Conservation (phyloP, 1,140 invertebrate genomes). For the Tribolium madens region DNA sequence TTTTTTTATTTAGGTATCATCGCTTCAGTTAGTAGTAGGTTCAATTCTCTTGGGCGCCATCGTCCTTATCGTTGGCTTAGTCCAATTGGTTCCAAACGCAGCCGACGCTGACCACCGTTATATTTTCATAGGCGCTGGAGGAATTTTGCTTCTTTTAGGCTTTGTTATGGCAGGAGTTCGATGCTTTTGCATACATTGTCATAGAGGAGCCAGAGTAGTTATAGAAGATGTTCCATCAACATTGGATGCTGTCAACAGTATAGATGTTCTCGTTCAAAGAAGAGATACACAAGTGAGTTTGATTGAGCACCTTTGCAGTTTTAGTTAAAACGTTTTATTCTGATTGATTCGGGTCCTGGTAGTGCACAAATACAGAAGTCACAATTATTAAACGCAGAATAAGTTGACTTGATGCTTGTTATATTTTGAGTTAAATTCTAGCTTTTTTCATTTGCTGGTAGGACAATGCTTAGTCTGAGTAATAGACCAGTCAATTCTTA, state of each 20-base stretch:
- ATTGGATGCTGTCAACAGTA: conserved; percentile 63
- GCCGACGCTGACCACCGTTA: conserved; percentile 81
- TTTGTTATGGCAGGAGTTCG: conserved; percentile 68
- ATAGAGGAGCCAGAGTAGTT: conserved; percentile 55
- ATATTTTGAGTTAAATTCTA: neutral
- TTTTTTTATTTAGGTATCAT: conserved; percentile 71
- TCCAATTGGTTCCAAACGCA: conserved; percentile 83
- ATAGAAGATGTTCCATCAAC: conserved; percentile 59
- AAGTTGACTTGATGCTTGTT: neutral
- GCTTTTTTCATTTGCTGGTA: neutral
- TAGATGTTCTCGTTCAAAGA: conserved; percentile 64
- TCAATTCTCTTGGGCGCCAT: conserved; percentile 81
- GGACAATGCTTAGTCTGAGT: neutral
- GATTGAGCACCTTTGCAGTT: neutral
- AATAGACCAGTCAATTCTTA: neutral
- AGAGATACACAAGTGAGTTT: conserved; percentile 62
- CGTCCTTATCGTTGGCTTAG: conserved; percentile 82
- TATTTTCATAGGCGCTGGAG: conserved; percentile 76
- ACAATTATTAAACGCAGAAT: neutral
- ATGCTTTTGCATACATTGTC: conserved; percentile 64
- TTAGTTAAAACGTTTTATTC: conserved; percentile 19
- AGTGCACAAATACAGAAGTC: conserved; percentile 23
- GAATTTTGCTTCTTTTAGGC: conserved; percentile 71
- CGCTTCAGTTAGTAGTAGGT: conserved; percentile 80
- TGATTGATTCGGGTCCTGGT: neutral